Percentiles rank a stretch among this genome's conserved stretches.
These are phyloP conservation scores for Mastomys coucha DNA, from an alignment of 2,113 vertebrate species.

Conservation along the genomic window DNA sequence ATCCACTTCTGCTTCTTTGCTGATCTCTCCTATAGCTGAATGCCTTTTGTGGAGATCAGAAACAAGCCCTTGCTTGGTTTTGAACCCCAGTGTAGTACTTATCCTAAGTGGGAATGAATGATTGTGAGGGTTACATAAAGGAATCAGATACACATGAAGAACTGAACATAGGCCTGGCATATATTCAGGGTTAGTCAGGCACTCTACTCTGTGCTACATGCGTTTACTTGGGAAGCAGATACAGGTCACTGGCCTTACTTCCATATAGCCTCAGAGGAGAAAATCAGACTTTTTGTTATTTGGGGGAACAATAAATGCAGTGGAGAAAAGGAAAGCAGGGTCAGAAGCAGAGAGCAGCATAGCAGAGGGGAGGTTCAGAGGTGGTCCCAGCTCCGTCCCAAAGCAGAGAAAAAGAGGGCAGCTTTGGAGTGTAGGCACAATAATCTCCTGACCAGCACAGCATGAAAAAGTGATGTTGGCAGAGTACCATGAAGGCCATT, in stretches of 20 bases:
- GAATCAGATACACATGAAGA: not conserved
- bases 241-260: not conserved
- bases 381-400: not conserved
- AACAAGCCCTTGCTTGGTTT: not conserved
- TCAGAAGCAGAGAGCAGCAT: not conserved
- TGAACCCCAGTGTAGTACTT: not conserved
- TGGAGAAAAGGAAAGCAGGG: not conserved
- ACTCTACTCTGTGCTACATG: rapidly evolving
- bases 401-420: not conserved
- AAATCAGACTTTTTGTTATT: not conserved
- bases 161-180: not conserved
- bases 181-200: rapidly evolving
- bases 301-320: not conserved
- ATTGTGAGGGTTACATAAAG: not conserved
- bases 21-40: not conserved
- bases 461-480: too few relatives aligned
- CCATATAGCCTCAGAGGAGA: not conserved
- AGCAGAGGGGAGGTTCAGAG: not conserved
- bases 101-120: not conserved
- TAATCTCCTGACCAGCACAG: not conserved
- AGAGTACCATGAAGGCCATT: not conserved
- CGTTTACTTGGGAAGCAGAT: not conserved
- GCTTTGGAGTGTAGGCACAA: not conserved
- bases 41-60: not conserved
- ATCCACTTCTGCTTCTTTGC: not conserved